Evolutionary conservation across 2,113 vertebrate species (phyloP).

Genomic region (Gobius niger): DNA sequence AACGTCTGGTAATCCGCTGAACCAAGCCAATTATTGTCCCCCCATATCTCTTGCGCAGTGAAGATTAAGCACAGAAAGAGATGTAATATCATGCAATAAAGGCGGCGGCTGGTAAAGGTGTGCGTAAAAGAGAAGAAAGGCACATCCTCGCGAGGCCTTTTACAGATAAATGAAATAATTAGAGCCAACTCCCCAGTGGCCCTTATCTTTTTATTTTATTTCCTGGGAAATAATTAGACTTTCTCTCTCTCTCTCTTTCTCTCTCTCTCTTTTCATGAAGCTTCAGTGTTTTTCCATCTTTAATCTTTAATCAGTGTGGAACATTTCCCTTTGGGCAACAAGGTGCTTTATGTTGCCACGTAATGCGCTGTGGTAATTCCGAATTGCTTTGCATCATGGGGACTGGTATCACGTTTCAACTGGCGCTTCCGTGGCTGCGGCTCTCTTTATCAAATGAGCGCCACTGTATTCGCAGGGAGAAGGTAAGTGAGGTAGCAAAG

Average conservation of each 20-base stretch:
- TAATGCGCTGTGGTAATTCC: constrained; percentile 46
- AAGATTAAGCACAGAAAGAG: constrained; percentile 23
- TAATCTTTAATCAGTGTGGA: constrained; percentile 78
- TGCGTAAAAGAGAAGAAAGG: constrained; percentile 56
- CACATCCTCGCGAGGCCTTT: constrained; percentile 73
- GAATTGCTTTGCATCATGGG: constrained; percentile 39
- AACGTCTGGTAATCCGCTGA: constrained; percentile 27
- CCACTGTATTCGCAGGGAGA: constrained; percentile 50
- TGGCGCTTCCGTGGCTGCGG: constrained; percentile 5
- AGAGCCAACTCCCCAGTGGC: constrained; percentile 74
- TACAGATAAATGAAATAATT: constrained; percentile 83
- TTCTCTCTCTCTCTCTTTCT: constrained; percentile 25
- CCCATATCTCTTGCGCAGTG: constrained; percentile 13
- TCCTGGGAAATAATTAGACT: constrained; percentile 76
- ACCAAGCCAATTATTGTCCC: constrained; percentile 22
- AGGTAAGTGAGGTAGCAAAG: constrained; percentile 46
- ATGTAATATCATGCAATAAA: constrained; percentile 48
- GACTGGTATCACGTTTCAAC: constrained; percentile 46
- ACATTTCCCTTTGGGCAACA: constrained; percentile 72
- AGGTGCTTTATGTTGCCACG: constrained; percentile 63
- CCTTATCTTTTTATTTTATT: constrained; percentile 72
- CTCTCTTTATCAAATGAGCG: constrained; percentile 46
- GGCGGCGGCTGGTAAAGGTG: constrained; percentile 46
- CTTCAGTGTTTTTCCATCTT: constrained; percentile 58
- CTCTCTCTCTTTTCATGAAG: constrained; percentile 43